Evolutionary conservation across 1,140 invertebrate genomes (phyloP), one percentile per base, ranked within the genome.

Genomic region (Hormaphis cornu): DNA sequence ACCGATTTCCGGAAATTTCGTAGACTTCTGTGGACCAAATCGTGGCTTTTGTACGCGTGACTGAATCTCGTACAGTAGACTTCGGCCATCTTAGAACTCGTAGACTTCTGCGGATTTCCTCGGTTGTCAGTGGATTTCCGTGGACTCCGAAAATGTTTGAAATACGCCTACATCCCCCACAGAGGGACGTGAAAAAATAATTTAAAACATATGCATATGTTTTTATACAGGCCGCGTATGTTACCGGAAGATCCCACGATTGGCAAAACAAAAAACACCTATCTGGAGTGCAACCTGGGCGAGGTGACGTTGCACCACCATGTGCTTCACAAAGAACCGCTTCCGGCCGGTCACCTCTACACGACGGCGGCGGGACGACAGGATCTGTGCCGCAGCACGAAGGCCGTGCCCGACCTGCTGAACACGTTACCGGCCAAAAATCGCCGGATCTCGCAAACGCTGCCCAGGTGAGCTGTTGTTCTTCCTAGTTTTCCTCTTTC

Each of bases 391-490:
- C n/a, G n/a, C 70, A 71, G 22, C 44, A 44, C 61, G 10, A 53
- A 66, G 53, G 84, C 83, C 75, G 86, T 84, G 71, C 86, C 86
- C 0, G 86, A 88, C 74, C 80, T 87, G 14, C 79, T 88, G 73
- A 85, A 86, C 76, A 56, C 69, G 6, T 70, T 56, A 37, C 69
- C 69, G 44, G 79, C 81, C 40, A 78, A 78, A 70, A 75, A 76
- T 1, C 71, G 61, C 40, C 66, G 71, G 8, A 37, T 54, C 10
- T 52, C 46, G 1, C 33, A 69, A 54, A 70, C 69, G n/a, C 20
- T 70, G 8, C 69, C 69, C 10, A 54, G 69, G 69, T 58, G n/a
- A 54, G 69, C 54, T 14, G 12, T 58, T 3, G 18, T 3, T 30
- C 24, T 53, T 14, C n/a, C n/a, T n/a, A n/a, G n/a, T n/a, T n/a